Conservation (phyloP, 2,888 invertebrate species). For the Megamerina dolium region DNA sequence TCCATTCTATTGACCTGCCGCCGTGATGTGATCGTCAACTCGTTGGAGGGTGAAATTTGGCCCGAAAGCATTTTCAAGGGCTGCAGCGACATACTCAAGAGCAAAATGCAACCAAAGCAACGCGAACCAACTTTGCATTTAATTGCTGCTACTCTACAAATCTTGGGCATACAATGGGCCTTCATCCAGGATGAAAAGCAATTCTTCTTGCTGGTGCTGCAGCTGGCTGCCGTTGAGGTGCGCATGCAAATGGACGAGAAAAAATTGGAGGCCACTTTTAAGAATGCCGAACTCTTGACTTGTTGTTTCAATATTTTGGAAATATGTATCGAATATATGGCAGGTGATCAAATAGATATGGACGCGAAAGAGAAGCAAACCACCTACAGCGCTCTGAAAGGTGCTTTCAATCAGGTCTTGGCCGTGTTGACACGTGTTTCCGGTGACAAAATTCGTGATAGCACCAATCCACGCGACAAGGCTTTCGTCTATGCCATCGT, state of each 20-base stretch:
- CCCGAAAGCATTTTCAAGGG: constrained; percentile 75
- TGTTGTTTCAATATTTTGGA: constrained; percentile 79
- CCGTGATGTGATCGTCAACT: constrained; percentile 58
- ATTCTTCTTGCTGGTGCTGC: constrained; percentile 76
- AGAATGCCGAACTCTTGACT: constrained; percentile 71
- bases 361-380: constrained; percentile 89
- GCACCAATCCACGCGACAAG: constrained; percentile 63
- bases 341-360: constrained; percentile 73
- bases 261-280: constrained; percentile 70
- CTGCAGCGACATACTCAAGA: constrained; percentile 74
- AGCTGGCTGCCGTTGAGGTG: constrained; percentile 86
- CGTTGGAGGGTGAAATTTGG: constrained; percentile 71
- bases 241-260: constrained; percentile 89
- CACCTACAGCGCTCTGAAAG: constrained; percentile 82
- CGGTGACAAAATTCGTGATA: constrained; percentile 67
- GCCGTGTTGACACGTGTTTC: constrained; percentile 67
- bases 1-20: constrained; percentile 69
- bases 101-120: constrained; percentile 81
- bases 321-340: constrained; percentile 70
- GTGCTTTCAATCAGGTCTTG: constrained; percentile 78
- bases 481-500: constrained; percentile 79
- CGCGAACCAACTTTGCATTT: constrained; percentile 83
- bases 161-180: constrained; percentile 80
- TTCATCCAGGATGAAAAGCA: constrained; percentile 72
- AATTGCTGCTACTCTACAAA: constrained; percentile 71